Conservation (phyloP, 2,797 vertebrate species). For the Rhyacichthys aspro region DNA sequence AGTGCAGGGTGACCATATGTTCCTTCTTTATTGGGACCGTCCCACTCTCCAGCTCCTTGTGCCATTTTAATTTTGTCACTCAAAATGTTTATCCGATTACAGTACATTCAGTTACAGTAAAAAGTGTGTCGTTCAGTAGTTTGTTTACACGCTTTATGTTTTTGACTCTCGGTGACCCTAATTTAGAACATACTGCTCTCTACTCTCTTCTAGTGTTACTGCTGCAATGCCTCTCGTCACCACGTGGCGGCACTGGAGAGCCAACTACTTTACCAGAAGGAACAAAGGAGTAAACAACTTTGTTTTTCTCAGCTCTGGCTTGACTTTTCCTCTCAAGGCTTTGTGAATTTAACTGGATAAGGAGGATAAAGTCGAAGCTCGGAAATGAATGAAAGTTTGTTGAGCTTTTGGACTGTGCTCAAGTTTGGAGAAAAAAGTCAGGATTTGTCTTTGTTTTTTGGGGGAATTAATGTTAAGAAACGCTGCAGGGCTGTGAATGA, state of each 20-base stretch:
- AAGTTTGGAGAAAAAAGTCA: neutral
- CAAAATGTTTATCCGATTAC: no score
- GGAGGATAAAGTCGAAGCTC: neutral
- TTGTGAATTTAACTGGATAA: constrained; percentile 19
- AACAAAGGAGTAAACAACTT: constrained; percentile 79
- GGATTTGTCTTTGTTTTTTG: no score
- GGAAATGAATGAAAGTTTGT: neutral
- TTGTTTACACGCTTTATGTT: neutral
- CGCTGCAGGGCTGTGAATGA: no score
- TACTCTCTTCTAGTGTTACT: neutral
- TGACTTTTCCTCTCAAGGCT: constrained; percentile 24
- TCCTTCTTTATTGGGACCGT: no score
- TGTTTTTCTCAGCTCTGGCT: constrained; percentile 61
- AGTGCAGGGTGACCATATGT: no score
- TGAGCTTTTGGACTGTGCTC: neutral
- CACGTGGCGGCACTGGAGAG: constrained; percentile 47
- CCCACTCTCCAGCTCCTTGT: no score
- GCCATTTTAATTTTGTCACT: no score
- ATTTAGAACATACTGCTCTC: constrained; percentile 6
- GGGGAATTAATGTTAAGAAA: no score
- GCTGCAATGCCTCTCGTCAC: neutral
- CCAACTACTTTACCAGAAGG: constrained; percentile 2
- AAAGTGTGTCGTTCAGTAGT: neutral
- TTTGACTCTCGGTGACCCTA: no score
- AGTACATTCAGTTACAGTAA: no score